Evolutionary conservation across 2,113 vertebrate genomes (phyloP).

Genomic region (Paraplagusia blochii): DNA sequence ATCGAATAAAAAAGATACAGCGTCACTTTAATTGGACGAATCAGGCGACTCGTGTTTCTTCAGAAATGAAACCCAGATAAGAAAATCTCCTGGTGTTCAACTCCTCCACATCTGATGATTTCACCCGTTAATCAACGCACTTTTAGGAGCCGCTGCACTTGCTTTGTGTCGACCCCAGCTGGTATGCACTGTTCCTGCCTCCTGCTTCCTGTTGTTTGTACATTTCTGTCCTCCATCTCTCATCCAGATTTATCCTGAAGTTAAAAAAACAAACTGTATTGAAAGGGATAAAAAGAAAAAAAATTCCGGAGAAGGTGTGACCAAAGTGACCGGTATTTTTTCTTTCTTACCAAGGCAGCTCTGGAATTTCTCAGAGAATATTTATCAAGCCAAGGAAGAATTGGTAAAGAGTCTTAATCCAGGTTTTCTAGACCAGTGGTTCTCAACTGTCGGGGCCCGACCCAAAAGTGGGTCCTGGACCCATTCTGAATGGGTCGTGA

Average conservation of each 20-base stretch:
- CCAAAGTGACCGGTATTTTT: slow-evolving; percentile 33
- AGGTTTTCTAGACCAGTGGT: no score
- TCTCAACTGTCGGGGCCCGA: no score
- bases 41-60: slow-evolving; percentile 11
- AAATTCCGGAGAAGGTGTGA: slow-evolving; percentile 39
- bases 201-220: slow-evolving; percentile 63
- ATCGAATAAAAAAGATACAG: slow-evolving; percentile 15
- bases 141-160: slow-evolving; percentile 29
- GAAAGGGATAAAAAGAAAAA: slow-evolving; percentile 7
- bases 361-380: no score
- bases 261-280: slow-evolving; percentile 35
- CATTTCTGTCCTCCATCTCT: slow-evolving; percentile 56
- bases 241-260: slow-evolving; percentile 38
- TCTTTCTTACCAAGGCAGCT: neutral
- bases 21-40: no score
- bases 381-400: no score
- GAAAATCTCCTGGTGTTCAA: slow-evolving; percentile 41
- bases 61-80: slow-evolving; percentile 23
- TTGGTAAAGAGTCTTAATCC: no score
- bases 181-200: slow-evolving; percentile 49
- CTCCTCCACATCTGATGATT: slow-evolving; percentile 49
- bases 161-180: slow-evolving; percentile 59
- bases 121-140: slow-evolving; percentile 39
- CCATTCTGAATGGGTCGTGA: no score
- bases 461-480: no score